Conservation (phyloP, 2,113 vertebrate genomes). For the Chiloscyllium plagiosum region DNA sequence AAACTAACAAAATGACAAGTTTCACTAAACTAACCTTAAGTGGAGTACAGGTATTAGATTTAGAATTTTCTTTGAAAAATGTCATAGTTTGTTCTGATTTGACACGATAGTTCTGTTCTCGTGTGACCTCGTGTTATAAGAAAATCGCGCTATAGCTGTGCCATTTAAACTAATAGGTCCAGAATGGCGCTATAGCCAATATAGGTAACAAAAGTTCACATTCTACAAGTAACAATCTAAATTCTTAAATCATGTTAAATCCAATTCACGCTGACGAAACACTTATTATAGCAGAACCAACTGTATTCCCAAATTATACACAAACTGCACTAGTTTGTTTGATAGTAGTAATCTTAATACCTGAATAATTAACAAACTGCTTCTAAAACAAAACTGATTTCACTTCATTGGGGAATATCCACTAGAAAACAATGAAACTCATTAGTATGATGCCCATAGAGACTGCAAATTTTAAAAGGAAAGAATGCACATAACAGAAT, state of each 20-base stretch:
- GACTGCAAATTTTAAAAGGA: neutral
- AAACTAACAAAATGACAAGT: constrained; percentile 37
- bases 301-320: neutral
- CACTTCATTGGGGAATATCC: neutral
- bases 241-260: too few species aligned
- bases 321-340: neutral
- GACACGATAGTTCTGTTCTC: too few species aligned
- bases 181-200: too few species aligned
- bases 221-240: too few species aligned
- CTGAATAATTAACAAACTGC: neutral
- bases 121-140: too few species aligned
- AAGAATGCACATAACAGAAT: neutral
- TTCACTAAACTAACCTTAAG: too few species aligned
- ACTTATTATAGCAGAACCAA: too few species aligned
- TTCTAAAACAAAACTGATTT: neutral
- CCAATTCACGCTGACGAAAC: too few species aligned
- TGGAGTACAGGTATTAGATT: neutral
- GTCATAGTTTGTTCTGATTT: too few species aligned
- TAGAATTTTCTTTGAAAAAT: neutral
- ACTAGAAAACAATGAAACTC: neutral
- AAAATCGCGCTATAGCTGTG: too few species aligned
- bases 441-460: neutral
- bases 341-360: neutral
- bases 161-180: too few species aligned
- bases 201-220: too few species aligned